Evolutionary conservation across 2,888 invertebrate species (phyloP).

Genomic region (Acrobasis suavella): DNA sequence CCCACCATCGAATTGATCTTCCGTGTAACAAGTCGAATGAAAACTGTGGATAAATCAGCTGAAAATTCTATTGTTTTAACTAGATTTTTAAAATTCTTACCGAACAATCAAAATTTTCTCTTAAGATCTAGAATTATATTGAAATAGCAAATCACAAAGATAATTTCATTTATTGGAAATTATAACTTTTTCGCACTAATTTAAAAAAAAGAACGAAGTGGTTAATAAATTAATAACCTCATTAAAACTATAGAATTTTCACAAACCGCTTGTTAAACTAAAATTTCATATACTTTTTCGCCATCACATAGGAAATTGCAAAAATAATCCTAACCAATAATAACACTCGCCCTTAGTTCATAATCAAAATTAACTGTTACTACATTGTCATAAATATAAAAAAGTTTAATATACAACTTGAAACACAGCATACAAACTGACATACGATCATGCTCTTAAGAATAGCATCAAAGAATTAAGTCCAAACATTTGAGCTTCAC

Average conservation of each 20-base stretch:
- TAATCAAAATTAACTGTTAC: conserved; percentile 22
- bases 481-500: conserved; percentile 15
- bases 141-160: too few relatives aligned
- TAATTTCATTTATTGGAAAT: not conserved
- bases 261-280: not conserved
- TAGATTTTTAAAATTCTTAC: not conserved
- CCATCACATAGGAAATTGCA: not conserved
- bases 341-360: not conserved
- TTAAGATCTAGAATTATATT: not conserved
- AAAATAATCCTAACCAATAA: not conserved
- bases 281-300: not conserved
- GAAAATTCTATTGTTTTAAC: conserved; percentile 20
- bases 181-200: not conserved
- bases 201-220: too few relatives aligned
- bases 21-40: conserved; percentile 26
- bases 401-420: not conserved
- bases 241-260: conserved; percentile 13
- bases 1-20: conserved; percentile 25
- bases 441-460: conserved; percentile 6
- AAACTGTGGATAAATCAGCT: conserved; percentile 20
- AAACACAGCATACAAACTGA: conserved; percentile 4
- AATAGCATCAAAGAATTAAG: conserved; percentile 10
- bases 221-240: not conserved
- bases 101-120: not conserved
- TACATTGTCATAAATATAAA: conserved; percentile 21